phyloP scores from a whole-genome alignment of 2,888 invertebrate species.

The Mythimna albipuncta region DNA sequence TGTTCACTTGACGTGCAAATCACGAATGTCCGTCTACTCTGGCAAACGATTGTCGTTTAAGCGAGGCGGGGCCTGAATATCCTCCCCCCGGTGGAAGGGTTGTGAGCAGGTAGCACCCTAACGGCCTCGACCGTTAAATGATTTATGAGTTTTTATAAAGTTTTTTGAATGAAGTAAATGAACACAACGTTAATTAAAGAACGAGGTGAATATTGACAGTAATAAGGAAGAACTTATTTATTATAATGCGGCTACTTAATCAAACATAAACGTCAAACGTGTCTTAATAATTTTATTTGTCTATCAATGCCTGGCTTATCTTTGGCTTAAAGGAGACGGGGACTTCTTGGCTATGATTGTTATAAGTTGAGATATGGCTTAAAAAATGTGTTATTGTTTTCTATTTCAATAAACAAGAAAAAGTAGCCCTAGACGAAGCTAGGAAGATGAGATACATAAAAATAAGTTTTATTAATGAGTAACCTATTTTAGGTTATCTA shows the following conservation, averaged over 20 bases:
- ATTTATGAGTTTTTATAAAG: constrained; percentile 31
- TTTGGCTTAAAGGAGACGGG: too few species aligned
- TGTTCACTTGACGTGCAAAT: constrained; percentile 60
- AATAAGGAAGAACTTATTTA: constrained; percentile 25
- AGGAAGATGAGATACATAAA: too few species aligned
- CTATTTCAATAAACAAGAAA: too few species aligned
- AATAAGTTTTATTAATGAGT: too few species aligned
- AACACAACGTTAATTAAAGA: constrained; percentile 20
- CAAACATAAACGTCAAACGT: neutral
- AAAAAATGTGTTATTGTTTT: too few species aligned
- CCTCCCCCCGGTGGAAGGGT: constrained; percentile 62
- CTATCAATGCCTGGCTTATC: too few species aligned
- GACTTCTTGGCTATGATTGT: too few species aligned
- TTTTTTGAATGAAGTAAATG: constrained; percentile 32
- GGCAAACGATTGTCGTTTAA: constrained; percentile 51
- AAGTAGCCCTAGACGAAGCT: too few species aligned
- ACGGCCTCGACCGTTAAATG: constrained; percentile 41
- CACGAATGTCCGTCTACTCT: constrained; percentile 61
- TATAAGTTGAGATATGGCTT: too few species aligned
- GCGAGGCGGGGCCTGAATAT: constrained; percentile 69
- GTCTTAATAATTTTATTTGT: constrained; percentile 52
- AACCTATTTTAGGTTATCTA: too few species aligned
- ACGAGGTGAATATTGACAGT: constrained; percentile 8
- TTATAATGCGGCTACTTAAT: neutral
- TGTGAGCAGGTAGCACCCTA: constrained; percentile 55